Base-by-base conservation (phyloP, 2,113 vertebrate species). In the Podiceps cristatus region DNA sequence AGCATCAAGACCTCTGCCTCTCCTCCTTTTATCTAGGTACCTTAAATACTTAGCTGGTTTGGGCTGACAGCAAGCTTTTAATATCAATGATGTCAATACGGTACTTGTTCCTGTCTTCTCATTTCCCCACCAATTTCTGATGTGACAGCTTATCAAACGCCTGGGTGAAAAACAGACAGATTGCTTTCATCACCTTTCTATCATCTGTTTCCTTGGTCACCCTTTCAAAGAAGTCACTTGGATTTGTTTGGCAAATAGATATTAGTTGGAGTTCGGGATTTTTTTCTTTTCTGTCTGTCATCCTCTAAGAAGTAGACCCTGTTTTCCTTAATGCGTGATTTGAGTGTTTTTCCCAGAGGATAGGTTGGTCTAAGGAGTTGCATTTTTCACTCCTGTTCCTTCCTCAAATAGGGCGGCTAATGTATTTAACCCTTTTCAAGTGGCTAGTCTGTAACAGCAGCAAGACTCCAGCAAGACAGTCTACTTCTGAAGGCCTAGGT, bases 171-270 rank as follows among this genome's bases (percentile, higher is more conserved):
- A 69, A 53, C 40, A 95, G 73, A 82, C 35, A 95, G 64, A 89
- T 95, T 88, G 66, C 42, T 87, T 96, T 96, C 77, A 87, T 97
- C 89, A 63, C 62, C 33, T 87, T 90, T 82, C 73, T 72, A 17
- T 96, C 80, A 92, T 85, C 44, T 73, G 6, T 91, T 94, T 91
- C 53, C 69, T 93, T 91, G 86, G 69, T 96, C 88, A 69, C 10
- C n/a, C 27, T 87, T 91, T 96, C 53, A 96, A 84, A 94, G 37
- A 90, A 66, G 31, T 69, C 40, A 42, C 40, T 84, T 2, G 2
- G 8, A 59, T 93, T 93, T 88, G 15, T 69, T 81, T 76, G 50
- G 67, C 66, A 90, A 91, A 92, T 73, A 91, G 72, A 63, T 88
- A 45, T 76, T 87, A 62, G 27, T 35, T 86, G 67, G 37, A 64